Evolutionary conservation across 2,113 vertebrate genomes (phyloP).

Genomic region (Aphyosemion australe): DNA sequence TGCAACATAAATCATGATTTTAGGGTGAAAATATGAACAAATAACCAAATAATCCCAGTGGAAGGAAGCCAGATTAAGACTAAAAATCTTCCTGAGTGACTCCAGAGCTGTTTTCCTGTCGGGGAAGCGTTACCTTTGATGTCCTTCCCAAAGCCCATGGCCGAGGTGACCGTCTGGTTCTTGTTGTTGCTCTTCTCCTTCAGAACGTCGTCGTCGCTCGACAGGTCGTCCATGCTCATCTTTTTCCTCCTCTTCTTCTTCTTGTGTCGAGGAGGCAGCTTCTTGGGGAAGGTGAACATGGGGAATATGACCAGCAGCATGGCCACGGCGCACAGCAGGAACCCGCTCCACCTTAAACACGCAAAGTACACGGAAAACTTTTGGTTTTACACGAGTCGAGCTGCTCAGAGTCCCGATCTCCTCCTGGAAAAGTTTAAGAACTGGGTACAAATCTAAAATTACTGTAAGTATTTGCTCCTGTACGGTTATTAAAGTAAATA

Average conservation of each 20-base stretch:
- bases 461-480: too few relatives aligned
- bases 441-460: too few relatives aligned
- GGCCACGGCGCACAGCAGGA: conserved; percentile 94
- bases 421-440: too few relatives aligned
- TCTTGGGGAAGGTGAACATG: conserved; percentile 99
- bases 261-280: conserved; percentile 95
- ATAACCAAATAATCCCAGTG: too few relatives aligned
- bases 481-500: too few relatives aligned
- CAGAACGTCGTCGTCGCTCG: conserved; percentile 89
- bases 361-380: background rate
- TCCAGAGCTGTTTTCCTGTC: background rate
- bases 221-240: conserved; percentile 80
- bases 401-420: background rate
- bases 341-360: conserved; percentile 93
- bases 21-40: too few relatives aligned
- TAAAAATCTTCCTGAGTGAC: too few relatives aligned
- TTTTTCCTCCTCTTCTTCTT: conserved; percentile 94
- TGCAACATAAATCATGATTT: too few relatives aligned
- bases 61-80: too few relatives aligned
- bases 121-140: conserved; percentile 82
- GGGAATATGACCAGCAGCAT: conserved; percentile 98
- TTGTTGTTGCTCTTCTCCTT: conserved; percentile 90
- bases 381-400: background rate
- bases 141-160: conserved; percentile 94
- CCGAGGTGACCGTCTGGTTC: conserved; percentile 84